Evolutionary conservation across 2,888 invertebrate species (phyloP), one percentile per base, ranked within the genome.

Genomic region (Malthinus flaveolus): DNA sequence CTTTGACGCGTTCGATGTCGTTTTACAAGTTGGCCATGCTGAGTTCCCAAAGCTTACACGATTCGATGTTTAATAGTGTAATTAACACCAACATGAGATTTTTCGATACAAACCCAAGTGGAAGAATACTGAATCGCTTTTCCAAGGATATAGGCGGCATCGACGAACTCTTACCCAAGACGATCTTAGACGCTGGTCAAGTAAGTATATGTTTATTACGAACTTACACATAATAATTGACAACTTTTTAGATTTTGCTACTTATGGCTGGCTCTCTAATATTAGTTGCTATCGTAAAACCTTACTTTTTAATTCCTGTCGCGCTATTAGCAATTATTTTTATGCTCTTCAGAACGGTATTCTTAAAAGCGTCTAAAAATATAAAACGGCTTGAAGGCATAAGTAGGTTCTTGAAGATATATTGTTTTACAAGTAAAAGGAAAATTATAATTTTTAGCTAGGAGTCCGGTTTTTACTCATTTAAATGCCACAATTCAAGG

Each of bases 381-480:
- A 82, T 91, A 45, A 91, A 86, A 76, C 79, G 85, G 5, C 75
- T 87, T 9, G 87, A 87, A 78, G 86, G 86, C 70, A 84, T 85
- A 66, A 85, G 87, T 87, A 77, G 82, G 85, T 78, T 37, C n/a
- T 23, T 23, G 23, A 5, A 23, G 5, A 23, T 23, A 2, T 2
- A 23, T 23, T 23, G 4, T 35, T 32, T 12, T 45, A 7, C 0
- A 1, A 11, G n/a, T 36, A n/a, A 13, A 6, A 23, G 23, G 23
- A 1, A 15, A 1, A 8, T n/a, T 54, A 37, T 23, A 45, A 34
- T 33, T 52, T 68, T 74, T 79, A 93, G 93, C 90, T 66, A 84
- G 91, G 54, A 91, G 92, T 71, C 94, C 94, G 1, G 89, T 94
- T 0, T 93, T 91, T 74, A 85, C 90, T 1, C 93, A 93, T 74